phyloP scores from a whole-genome alignment of 2,888 invertebrate genomes.

The Ectemnius lituratus region DNA sequence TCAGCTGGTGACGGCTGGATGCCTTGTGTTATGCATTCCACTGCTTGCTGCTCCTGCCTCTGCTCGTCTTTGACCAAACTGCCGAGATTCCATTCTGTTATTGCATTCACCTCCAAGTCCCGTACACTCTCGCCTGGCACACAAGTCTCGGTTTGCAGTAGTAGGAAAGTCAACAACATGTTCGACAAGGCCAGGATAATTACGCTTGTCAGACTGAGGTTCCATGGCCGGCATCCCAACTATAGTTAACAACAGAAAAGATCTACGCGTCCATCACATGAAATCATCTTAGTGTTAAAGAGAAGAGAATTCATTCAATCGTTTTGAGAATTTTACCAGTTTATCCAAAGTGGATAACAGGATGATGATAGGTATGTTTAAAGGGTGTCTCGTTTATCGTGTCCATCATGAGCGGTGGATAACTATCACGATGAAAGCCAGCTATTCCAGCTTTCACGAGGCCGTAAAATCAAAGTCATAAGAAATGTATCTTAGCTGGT shows the following conservation, averaged over 20 bases:
- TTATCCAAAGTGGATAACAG: neutral
- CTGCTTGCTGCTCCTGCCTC: conserved; percentile 43
- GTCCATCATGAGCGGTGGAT: neutral
- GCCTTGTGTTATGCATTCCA: conserved; percentile 59
- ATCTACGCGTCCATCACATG: neutral
- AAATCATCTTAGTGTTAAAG: neutral
- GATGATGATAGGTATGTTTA: neutral
- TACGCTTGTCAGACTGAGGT: conserved; percentile 83
- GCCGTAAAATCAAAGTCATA: neutral
- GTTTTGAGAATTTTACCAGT: too few relatives aligned
- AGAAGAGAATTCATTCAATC: too few relatives aligned
- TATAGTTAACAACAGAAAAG: conserved; percentile 48
- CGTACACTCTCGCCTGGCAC: conserved; percentile 51
- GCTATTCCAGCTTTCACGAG: neutral
- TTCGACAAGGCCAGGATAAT: conserved; percentile 84
- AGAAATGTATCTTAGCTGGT: conserved; percentile 2
- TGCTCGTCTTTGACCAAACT: conserved; percentile 49
- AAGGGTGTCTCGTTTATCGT: conserved; percentile 2
- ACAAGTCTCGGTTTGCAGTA: conserved; percentile 80
- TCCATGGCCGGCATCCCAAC: conserved; percentile 84
- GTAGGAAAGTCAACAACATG: conserved; percentile 81
- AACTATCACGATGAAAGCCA: neutral
- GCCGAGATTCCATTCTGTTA: conserved; percentile 64
- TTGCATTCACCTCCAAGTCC: conserved; percentile 53
- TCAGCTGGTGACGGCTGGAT: conserved; percentile 59